Evolutionary conservation across 2,113 vertebrate species (phyloP), one percentile per base, ranked within the genome.

Genomic region (Peucedramus taeniatus): DNA sequence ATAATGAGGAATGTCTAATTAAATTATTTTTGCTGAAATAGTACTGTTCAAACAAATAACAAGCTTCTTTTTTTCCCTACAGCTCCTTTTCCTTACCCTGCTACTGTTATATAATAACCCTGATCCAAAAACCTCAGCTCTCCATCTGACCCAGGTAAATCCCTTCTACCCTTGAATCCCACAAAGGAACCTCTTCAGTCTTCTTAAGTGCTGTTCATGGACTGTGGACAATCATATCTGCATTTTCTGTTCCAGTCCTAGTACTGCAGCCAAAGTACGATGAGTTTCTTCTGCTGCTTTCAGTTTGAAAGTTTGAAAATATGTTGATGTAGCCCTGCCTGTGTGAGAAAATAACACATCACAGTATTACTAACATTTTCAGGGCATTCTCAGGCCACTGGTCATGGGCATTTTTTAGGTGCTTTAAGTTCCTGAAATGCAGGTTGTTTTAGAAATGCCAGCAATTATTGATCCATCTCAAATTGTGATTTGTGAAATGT

Each of bases 91-190:
- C 5, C 30, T 80, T 66, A 28, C 13, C 39, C 11, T 74, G 45
- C 8, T 75, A 13, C 10, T 59, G 2, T 45, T 77, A 7, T 37
- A 4, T 31, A 66, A 56, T 17, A 77, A 64, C 11, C 1, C 20
- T 27, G 15, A 37, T 37, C 11, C 13, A 87, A 70, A 75, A 2
- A 3, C 15, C 12, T 27, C 30, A 61, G 10, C 8, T 91, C 17
- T 27, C 13, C 9, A 30, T 56, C 44, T 50, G 19, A 51, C n/a
- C 12, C 13, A 56, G 59, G 18, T 18, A 77, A 44, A 42, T 3
- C 3, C 1, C 5, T 70, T 42, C 47, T 69, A 6, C 20, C 6
- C 1, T 1, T 11, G 65, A 42, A 45, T 31, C 11, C 18, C 23
- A 47, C 6, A 16, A 21, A 50, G 0, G 0, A 77, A 47, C 11